A percentile compares a stretch with the other conserved stretches of the same genome.
Conservation (phyloP, 2,113 vertebrate genomes). For the Etheostoma cragini region DNA sequence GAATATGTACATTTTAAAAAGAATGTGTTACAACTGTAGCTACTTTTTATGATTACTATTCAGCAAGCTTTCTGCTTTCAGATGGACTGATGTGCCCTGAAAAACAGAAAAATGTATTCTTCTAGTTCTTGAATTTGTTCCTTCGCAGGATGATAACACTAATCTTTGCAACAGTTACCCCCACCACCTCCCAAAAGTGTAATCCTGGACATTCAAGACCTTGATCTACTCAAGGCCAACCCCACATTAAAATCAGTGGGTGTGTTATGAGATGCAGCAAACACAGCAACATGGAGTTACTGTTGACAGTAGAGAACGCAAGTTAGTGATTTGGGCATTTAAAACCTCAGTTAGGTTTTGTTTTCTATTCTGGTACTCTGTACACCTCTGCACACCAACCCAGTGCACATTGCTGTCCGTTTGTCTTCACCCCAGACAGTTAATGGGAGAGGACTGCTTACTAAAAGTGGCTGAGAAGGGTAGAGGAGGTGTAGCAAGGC, state of each 20-base stretch:
- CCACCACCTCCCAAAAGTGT: not conserved
- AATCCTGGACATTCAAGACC: slow-evolving; percentile 10
- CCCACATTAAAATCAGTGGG: slow-evolving; percentile 30
- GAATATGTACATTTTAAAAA: slow-evolving; percentile 70
- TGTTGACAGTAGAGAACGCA: slow-evolving; percentile 33
- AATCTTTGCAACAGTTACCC: slow-evolving; percentile 11
- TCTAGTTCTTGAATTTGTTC: slow-evolving; percentile 10
- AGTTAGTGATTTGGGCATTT: slow-evolving; percentile 31
- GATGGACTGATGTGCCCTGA: slow-evolving; percentile 47
- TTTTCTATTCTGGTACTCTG: slow-evolving; percentile 40
- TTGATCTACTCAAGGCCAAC: slow-evolving; percentile 21
- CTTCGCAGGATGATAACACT: slow-evolving; percentile 6
- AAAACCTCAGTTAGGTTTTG: slow-evolving; percentile 32
- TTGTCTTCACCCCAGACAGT: slow-evolving; percentile 2
- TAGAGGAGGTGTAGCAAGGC: slow-evolving; percentile 27
- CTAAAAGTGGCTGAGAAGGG: slow-evolving; percentile 40
- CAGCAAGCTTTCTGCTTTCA: slow-evolving; percentile 42
- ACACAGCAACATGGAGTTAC: slow-evolving; percentile 50
- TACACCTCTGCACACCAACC: slow-evolving; percentile 36
- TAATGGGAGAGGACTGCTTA: slow-evolving; percentile 19
- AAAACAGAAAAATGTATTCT: slow-evolving; percentile 32
- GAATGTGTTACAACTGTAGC: slow-evolving; percentile 57
- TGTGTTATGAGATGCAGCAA: slow-evolving; percentile 51
- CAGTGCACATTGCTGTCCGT: slow-evolving; percentile 31
- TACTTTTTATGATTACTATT: slow-evolving; percentile 59